Evolutionary conservation across 2,797 vertebrate species (phyloP), one percentile per base, ranked within the genome.

Genomic region (Lophius americanus): DNA sequence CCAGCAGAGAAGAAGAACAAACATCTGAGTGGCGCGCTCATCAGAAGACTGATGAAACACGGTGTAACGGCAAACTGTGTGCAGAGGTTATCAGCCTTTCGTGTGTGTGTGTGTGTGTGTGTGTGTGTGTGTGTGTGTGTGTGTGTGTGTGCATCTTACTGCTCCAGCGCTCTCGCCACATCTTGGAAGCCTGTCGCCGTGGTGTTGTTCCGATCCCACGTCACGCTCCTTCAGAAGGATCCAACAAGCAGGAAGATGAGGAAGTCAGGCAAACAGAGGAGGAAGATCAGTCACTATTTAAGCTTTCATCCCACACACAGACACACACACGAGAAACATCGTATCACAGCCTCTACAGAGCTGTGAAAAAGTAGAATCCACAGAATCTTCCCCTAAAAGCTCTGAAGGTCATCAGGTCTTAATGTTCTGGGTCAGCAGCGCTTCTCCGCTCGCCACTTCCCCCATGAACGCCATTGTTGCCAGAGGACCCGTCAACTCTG

Each of bases 151-250:
- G 51, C 44, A 43, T 84, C 95, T 95, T 91, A 97, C 96, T 96
- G 96, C 90, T 97, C 95, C 80, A 97, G 78, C 8, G 96, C 95
- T 69, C 95, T 92, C 1, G 95, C 95, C 35, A 97, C 93, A 71
- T 97, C 96, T 82, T 96, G 95, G 83, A 97, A 95, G 51, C 96
- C 96, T 9, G 93, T 88, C 38, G 93, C 94, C 0, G 95, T 95
- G 12, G 96, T 96, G 72, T 94, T 95, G 87, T 97, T 97, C 66
- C 95, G 94, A 83, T 97, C 96, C 96, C 96, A 97, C 2, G 93
- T 93, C 79, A 97, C 96, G 70, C 95, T 96, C 90, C 96, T 97
- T 81, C 10, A 76, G 73, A 48, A 50, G 56, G 61, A 64, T 75
- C 60, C 79, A 79, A 75, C 64, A 59, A 8, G 60, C 51, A 23